Evolutionary conservation across 2,113 vertebrate genomes (phyloP), one percentile per base, ranked within the genome.

Genomic region (Notothenia coriiceps): DNA sequence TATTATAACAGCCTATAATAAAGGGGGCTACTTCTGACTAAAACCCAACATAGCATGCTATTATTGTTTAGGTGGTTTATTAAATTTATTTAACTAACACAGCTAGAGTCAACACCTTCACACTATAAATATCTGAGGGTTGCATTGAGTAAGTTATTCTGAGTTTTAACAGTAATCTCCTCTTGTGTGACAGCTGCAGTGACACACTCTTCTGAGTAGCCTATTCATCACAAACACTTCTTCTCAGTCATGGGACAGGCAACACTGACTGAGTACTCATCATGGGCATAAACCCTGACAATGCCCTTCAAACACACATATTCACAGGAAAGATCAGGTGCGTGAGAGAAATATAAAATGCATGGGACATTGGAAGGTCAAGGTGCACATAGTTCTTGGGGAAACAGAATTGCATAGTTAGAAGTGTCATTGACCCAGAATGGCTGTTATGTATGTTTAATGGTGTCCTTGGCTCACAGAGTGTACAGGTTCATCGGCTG

Each of bases 391-490:
- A 67, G 57, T 64, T 86, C 74, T 62, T 59, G 44, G 80, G 81
- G 77, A 83, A 74, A 50, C 73, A 15, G 61, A 51, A 77, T 76
- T 75, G 79, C 57, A 25, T 11, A 40, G 79, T 83, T 77, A 79
- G 72, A 85, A 84, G 81, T 81, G 78, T 71, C 65, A 59, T 81
- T 86, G 88, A 92, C 86, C 88, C 57, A 72, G 83, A 84, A 70
- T 55, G 80, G 35, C 74, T 69, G 71, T 92, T 92, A 80, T 20
- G 43, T 80, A 84, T 79, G 59, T 51, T 85, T 83, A 86, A 90
- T 70, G 56, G 64, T 77, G 79, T 84, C 87, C 88, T 92, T 92
- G 92, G 70, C 81, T 72, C 70, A 67, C 63, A 80, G 40, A 84
- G 79, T 6, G 4, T 5, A 57, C 72, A 80, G 72, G 85, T 84